These are phyloP conservation scores for Spermophilus dauricus DNA, from an alignment of 2,113 vertebrate species.

Conservation along the genomic window DNA sequence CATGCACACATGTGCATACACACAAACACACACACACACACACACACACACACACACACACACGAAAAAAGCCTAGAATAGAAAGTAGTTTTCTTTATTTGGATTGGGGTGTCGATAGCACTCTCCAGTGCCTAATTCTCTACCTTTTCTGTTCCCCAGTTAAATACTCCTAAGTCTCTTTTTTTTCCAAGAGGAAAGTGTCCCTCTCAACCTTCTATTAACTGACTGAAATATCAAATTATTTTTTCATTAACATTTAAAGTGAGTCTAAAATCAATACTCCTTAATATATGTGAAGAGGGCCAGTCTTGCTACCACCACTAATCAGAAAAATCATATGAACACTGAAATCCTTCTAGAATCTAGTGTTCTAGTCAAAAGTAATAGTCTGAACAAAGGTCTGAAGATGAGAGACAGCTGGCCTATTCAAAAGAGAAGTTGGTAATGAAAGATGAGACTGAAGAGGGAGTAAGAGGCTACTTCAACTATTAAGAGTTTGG, in stretches of 20 bases:
- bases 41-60: not conserved
- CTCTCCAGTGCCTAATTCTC: not conserved
- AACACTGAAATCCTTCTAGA: conserved; percentile 45
- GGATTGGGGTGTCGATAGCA: not conserved
- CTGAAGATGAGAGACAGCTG: conserved; percentile 39
- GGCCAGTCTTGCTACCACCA: conserved; percentile 33
- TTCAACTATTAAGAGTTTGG: conserved; percentile 37
- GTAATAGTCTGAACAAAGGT: conserved; percentile 20
- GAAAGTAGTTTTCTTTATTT: conserved; percentile 45
- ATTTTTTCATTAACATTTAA: conserved; percentile 42
- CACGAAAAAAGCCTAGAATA: not conserved
- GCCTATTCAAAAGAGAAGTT: conserved; percentile 19
- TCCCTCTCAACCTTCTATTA: not conserved
- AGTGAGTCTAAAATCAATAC: conserved; percentile 22
- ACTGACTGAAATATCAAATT: conserved; percentile 17
- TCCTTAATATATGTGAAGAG: not conserved
- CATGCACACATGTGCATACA: too few relatives aligned
- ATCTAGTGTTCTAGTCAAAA: conserved; percentile 21
- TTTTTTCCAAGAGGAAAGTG: not conserved
- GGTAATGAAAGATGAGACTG: not conserved
- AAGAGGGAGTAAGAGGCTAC: conserved; percentile 40
- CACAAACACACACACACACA: too few relatives aligned
- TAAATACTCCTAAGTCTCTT: conserved; percentile 20
- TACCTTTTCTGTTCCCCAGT: not conserved
- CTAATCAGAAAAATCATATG: conserved; percentile 49